A percentile compares a stretch with the other conserved stretches of the same genome.
Evolutionary conservation across 2,888 invertebrate species (phyloP).

Genomic region (Oscheius sp.): DNA sequence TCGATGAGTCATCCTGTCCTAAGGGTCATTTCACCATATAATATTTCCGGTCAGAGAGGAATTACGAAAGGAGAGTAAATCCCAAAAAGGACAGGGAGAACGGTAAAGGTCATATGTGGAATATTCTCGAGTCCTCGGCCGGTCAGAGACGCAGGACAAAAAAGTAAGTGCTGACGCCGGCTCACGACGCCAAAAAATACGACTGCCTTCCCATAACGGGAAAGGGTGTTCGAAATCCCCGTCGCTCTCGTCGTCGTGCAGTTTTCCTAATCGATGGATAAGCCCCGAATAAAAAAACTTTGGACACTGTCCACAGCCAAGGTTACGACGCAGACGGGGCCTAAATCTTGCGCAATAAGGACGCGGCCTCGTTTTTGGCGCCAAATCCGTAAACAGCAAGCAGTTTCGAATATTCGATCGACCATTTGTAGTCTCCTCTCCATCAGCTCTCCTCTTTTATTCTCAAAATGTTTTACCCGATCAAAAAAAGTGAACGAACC

Average conservation of each 20-base stretch:
- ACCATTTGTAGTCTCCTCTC: too few relatives aligned
- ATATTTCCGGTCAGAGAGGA: neutral
- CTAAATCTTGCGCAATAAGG: conserved; percentile 23
- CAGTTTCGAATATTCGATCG: neutral
- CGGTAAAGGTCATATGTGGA: neutral
- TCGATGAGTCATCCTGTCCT: too few relatives aligned
- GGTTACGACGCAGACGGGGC: conserved; percentile 2
- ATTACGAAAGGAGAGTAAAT: neutral
- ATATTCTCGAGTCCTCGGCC: neutral
- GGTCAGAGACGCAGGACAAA: conserved; percentile 1
- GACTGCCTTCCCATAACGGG: neutral
- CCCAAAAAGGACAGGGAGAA: neutral
- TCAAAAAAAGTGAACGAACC: too few relatives aligned
- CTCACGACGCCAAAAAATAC: neutral
- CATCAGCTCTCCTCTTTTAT: too few relatives aligned
- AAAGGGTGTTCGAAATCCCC: too few relatives aligned
- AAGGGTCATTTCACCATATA: too few relatives aligned
- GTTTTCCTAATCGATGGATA: neutral
- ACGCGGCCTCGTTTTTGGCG: conserved; percentile 10
- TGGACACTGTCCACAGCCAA: neutral
- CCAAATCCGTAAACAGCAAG: conserved; percentile 19
- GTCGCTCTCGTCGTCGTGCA: too few relatives aligned
- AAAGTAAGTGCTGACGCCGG: too few relatives aligned
- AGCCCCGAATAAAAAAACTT: too few relatives aligned
- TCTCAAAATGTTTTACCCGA: too few relatives aligned